Percentiles rank a stretch among this genome's conserved stretches.
phyloP scores from a whole-genome alignment of 2,797 vertebrate species.

The Argya squamiceps region DNA sequence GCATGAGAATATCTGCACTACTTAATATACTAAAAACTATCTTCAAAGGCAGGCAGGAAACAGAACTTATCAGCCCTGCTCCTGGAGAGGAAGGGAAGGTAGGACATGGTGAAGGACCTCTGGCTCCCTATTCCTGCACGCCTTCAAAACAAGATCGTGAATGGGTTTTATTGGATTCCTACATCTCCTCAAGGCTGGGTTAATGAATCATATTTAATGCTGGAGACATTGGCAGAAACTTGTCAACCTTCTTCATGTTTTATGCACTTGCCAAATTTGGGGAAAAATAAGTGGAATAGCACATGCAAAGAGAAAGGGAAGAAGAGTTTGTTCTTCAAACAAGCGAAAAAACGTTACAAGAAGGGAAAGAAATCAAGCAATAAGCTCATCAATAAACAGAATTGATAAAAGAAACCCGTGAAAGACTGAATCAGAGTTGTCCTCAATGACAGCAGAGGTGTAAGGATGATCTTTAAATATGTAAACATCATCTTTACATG shows the following conservation, averaged over 20 bases:
- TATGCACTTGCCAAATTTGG: not conserved
- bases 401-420: not conserved
- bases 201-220: not conserved
- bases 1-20: not conserved
- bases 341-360: rapidly evolving
- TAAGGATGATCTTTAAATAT: not conserved
- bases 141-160: not conserved
- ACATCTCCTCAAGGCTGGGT: not conserved
- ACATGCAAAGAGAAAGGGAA: not conserved
- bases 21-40: not conserved
- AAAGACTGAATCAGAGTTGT: not conserved
- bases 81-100: not conserved
- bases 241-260: not conserved
- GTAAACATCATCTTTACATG: not conserved
- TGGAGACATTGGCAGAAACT: not conserved
- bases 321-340: not conserved
- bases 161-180: not conserved
- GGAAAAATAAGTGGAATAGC: not conserved
- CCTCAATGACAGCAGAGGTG: not conserved
- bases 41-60: slow-evolving; percentile 14
- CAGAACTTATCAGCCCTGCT: not conserved
- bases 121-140: rapidly evolving
- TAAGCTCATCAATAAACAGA: not conserved
- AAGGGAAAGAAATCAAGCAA: not conserved
- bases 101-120: not conserved